Evolutionary conservation across 1,140 invertebrate species (phyloP).

Genomic region (Uloborus diversus): DNA sequence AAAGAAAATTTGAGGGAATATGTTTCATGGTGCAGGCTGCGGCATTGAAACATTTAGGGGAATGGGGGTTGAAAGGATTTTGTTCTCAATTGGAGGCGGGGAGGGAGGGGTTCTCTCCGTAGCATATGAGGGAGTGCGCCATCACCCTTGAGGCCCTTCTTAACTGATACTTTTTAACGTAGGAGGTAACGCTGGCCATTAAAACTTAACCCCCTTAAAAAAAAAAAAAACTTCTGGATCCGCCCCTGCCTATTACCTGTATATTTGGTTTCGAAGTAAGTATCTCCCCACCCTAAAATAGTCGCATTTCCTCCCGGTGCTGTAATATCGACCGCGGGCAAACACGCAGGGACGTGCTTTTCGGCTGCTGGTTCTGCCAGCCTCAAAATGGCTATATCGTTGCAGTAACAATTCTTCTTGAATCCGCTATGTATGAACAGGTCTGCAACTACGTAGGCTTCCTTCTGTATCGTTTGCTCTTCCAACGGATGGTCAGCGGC

Average conservation of each 20-base stretch:
- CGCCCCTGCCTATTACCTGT: neutral
- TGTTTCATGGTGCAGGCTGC: no score
- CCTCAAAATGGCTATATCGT: constrained; percentile 58
- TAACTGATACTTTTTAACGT: neutral
- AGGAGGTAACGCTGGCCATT: neutral
- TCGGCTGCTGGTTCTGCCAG: constrained; percentile 3
- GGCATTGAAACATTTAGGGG: no score
- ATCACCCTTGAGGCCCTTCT: neutral
- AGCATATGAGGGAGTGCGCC: no score
- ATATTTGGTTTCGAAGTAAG: neutral
- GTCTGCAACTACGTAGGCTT: neutral
- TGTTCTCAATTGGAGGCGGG: neutral
- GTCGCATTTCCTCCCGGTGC: constrained; percentile 24
- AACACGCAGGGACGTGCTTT: neutral
- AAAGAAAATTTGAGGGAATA: no score
- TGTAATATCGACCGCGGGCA: constrained; percentile 10
- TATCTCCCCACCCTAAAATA: constrained; percentile 3
- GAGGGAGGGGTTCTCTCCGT: neutral
- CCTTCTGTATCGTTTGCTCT: no score
- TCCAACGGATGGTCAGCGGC: no score
- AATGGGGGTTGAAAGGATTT: no score
- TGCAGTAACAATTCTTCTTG: constrained; percentile 14
- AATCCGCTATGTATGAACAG: constrained; percentile 52
- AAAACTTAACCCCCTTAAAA: neutral
- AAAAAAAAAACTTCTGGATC: neutral